phyloP scores from a whole-genome alignment of 2,797 vertebrate species.

The Rhinoraja longicauda region DNA sequence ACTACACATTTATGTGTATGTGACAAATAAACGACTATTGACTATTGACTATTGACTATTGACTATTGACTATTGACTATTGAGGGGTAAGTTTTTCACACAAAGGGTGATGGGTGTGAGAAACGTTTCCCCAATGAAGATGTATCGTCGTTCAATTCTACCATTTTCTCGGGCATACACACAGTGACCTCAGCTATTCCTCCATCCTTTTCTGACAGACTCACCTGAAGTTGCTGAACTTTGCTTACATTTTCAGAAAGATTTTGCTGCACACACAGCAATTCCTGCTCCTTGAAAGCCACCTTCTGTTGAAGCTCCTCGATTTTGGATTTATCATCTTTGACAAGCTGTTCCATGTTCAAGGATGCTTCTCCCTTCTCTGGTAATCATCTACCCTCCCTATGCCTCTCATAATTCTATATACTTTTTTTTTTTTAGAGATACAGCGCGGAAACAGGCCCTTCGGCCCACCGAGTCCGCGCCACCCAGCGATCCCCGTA shows the following conservation, averaged over 20 bases:
- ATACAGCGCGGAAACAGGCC: too few relatives aligned
- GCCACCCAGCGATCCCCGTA: too few relatives aligned
- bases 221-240: conserved; percentile 61
- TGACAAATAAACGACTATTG: too few relatives aligned
- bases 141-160: conserved; percentile 79
- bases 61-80: too few relatives aligned
- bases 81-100: too few relatives aligned
- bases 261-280: conserved; percentile 53
- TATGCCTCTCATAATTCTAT: too few relatives aligned
- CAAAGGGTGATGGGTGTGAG: too few relatives aligned
- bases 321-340: conserved; percentile 55
- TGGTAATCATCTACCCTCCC: background rate
- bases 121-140: conserved; percentile 60
- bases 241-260: conserved; percentile 61
- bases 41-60: too few relatives aligned
- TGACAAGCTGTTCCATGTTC: conserved; percentile 58
- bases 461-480: too few relatives aligned
- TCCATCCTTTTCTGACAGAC: conserved; percentile 67
- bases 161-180: conserved; percentile 77
- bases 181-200: conserved; percentile 73
- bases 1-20: too few relatives aligned
- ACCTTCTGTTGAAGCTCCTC: conserved; percentile 61
- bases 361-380: conserved; percentile 58
- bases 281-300: conserved; percentile 47
- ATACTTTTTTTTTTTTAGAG: too few relatives aligned